These are phyloP conservation scores for Podocnemis expansa DNA, from an alignment of 2,113 vertebrate species.

Conservation along the genomic window DNA sequence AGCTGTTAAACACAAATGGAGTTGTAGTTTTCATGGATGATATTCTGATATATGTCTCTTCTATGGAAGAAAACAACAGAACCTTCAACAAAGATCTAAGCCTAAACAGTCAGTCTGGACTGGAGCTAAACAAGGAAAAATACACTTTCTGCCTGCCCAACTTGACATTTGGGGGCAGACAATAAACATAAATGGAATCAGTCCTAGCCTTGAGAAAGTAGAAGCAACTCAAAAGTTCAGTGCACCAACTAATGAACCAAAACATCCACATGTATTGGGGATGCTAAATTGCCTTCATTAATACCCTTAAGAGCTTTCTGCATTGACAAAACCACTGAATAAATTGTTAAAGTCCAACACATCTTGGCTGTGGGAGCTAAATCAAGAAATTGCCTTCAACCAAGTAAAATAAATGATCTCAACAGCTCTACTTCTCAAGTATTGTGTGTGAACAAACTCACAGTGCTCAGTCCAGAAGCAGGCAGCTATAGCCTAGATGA, in stretches of 20 bases:
- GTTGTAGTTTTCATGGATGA: no score
- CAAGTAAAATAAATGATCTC: background rate
- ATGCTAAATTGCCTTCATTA: background rate
- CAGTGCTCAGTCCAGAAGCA: background rate
- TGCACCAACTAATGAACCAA: background rate
- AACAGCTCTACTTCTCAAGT: background rate
- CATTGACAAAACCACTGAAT: background rate
- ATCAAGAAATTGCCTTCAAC: background rate
- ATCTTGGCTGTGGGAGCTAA: background rate
- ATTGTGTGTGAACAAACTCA: background rate
- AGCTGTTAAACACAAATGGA: no score
- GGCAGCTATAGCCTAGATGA: background rate
- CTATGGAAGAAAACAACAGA: no score
- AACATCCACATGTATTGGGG: background rate
- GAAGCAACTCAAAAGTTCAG: background rate
- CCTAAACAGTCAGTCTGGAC: no score
- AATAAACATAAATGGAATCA: no score
- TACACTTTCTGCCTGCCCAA: background rate
- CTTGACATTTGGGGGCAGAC: background rate
- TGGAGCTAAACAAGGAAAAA: background rate
- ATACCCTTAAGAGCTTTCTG: background rate
- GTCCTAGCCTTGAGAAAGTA: no score
- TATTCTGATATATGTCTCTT: no score
- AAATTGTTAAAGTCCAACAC: background rate
- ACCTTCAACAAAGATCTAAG: no score